Base-by-base conservation (phyloP, 2,888 invertebrate genomes). In the Drosophila rellima region DNA sequence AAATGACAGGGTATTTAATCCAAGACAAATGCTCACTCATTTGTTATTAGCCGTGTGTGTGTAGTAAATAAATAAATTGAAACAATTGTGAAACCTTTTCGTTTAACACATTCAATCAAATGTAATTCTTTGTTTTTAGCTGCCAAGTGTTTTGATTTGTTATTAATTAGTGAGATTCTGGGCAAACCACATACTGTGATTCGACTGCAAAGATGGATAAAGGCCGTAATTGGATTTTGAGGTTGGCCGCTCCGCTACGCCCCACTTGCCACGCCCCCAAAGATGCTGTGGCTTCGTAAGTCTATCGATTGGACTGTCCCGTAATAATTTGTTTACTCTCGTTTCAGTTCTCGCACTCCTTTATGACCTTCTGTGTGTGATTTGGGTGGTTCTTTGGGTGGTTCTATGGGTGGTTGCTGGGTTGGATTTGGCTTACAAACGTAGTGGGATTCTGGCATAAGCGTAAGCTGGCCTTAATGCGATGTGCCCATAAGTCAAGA, bases 141-240 rank as follows among this genome's bases (percentile, higher is more conserved):
- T 61, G 44, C 18, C 50, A 61, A 67, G 52, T 57, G 52, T 48
- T 71, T 71, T 75, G 48, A 63, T 67, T 71, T 54, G 60, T 54
- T 54, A 70, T 74, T 74, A 78, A 74, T 69, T 74, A 77, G 66
- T 59, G 31, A 6, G 66, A 44, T 59, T 64, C 23, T 35, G 10
- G 50, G 20, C 15, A 31, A 13, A 13, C 60, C 45, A 45, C 26
- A 57, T 18, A 29, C 31, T 35, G 55, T 56, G 44, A 29, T 35
- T 61, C 59, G 37, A 39, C 17, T 35, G 56, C 59, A 59, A 47
- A 63, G 26, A 75, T 48, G 66, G 11, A 23, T 35, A 64, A 40
- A 31, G 45, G 20, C 37, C 47, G 39, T 79, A 79, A 79, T 79
- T 79, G 79, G 70, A 76, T 76, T 79, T 79, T 76, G 76, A 68